Evolutionary conservation across 37 sponge, comb jelly and placozoan species (phyloP).

Genomic region (Oscarella lobularis): DNA sequence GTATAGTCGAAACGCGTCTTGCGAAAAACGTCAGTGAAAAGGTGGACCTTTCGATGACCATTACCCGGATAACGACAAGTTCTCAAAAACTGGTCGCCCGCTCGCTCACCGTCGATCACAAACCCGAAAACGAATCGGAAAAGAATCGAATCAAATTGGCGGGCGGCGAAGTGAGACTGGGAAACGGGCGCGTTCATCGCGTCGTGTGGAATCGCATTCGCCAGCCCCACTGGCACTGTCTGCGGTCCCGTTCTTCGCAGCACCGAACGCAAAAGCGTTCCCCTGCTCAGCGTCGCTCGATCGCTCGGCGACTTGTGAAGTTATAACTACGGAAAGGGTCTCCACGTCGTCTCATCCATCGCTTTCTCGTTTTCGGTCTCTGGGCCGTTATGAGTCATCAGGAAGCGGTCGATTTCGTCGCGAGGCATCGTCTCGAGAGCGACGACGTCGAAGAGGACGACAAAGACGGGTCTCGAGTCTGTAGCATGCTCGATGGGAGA

Average conservation of each 20-base stretch:
- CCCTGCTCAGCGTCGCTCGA: constrained; percentile 84
- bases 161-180: constrained; percentile 45
- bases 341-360: constrained; percentile 61
- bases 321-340: constrained; percentile 32
- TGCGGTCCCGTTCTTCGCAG: constrained; percentile 9
- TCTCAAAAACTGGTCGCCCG: constrained; percentile 36
- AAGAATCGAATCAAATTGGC: constrained; percentile 33
- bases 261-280: constrained; percentile 20
- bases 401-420: constrained; percentile 54
- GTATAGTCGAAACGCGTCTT: too few relatives aligned
- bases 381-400: constrained; percentile 71
- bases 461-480: constrained; percentile 47
- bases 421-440: constrained; percentile 22
- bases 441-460: too few relatives aligned
- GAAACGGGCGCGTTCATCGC: constrained; percentile 48
- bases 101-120: constrained; percentile 78
- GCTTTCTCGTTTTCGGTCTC: constrained; percentile 75
- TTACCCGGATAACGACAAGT: too few relatives aligned
- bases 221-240: constrained; percentile 11
- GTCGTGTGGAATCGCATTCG: constrained; percentile 79
- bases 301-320: constrained; percentile 93
- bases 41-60: too few relatives aligned
- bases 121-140: constrained; percentile 75
- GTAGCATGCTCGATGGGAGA: constrained; percentile 43
- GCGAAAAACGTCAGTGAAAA: too few relatives aligned